Evolutionary conservation across 53 echinoderm and acorn worm species (phyloP).

Genomic region (Echinarachnius parma): DNA sequence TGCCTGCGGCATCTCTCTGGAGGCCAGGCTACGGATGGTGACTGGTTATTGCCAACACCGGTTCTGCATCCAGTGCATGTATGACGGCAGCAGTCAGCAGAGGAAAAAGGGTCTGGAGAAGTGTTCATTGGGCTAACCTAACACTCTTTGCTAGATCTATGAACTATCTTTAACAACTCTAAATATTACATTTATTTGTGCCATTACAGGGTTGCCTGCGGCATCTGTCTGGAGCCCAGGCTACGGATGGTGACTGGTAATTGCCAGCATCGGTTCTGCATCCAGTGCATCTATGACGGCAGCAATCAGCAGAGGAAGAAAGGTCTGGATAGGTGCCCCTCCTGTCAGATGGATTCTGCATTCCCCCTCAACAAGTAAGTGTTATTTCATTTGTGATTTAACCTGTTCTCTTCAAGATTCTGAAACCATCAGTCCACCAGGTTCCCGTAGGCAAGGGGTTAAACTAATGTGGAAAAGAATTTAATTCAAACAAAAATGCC

Average conservation of each 20-base stretch:
- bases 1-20: slow-evolving; percentile 65
- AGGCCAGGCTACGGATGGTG: slow-evolving; percentile 70
- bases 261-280: slow-evolving; percentile 70
- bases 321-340: slow-evolving; percentile 60
- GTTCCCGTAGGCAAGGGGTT: no score
- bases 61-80: slow-evolving; percentile 59
- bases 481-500: no score
- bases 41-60: slow-evolving; percentile 70
- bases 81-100: slow-evolving; percentile 25
- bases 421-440: no score
- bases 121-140: no score
- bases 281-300: slow-evolving; percentile 55
- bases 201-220: slow-evolving; percentile 57
- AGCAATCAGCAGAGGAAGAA: slow-evolving; percentile 10
- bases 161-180: no score
- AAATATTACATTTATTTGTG: background rate
- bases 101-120: no score
- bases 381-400: no score
- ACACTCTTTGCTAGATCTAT: no score
- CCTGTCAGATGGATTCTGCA: slow-evolving; percentile 54
- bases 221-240: slow-evolving; percentile 67
- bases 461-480: no score
- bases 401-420: no score
- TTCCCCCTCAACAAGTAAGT: slow-evolving; percentile 51
- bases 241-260: slow-evolving; percentile 70